Base-by-base conservation (phyloP, 2,797 vertebrate species). In the Danionella dracula region DNA sequence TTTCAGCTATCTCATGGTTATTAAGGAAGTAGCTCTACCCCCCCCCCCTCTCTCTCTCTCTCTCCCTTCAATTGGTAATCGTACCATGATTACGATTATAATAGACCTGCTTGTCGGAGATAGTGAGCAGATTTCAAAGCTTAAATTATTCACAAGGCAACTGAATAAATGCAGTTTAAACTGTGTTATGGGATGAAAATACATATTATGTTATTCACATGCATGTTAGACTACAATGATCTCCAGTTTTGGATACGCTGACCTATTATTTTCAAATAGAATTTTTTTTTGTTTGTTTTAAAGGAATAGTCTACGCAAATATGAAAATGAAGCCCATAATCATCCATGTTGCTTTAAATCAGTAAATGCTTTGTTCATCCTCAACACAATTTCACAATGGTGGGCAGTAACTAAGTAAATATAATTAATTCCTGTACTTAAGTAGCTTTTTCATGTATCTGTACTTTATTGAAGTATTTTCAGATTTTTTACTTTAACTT, bases 81-180 rank as follows among this genome's bases (percentile, higher is more conserved):
- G 83, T 77, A 86, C 83, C 84, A 78, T 84, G 82, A 76, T 81
- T 75, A 71, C 54, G 55, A 88, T 88, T 86, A 82, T 77, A 85
- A 79, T 70, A 62, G 64, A 72, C 40, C 79, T 81, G 78, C 65
- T 82, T 83, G 81, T 81, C 81, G 78, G 74, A 83, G 80, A 87
- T 86, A 83, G 74, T 69, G 75, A 76, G 72, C 73, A 58, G 63
- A 78, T 83, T 82, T 82, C 70, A 85, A 80, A 77, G 73, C 51
- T 66, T 85, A 77, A 86, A 82, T 82, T 79, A 84, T 87, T 83
- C 75, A 80, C 66, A 79, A 86, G 76, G 78, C 70, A 67, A 77
- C 80, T 81, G 75, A 83, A 78, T 69, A 82, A 85, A 83, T 66
- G 71, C 68, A 76, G 78, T 83, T 83, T 68, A 81, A 80, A 84